phyloP scores from a whole-genome alignment of 2,888 invertebrate genomes.

The Teinopalpus imperialis region DNA sequence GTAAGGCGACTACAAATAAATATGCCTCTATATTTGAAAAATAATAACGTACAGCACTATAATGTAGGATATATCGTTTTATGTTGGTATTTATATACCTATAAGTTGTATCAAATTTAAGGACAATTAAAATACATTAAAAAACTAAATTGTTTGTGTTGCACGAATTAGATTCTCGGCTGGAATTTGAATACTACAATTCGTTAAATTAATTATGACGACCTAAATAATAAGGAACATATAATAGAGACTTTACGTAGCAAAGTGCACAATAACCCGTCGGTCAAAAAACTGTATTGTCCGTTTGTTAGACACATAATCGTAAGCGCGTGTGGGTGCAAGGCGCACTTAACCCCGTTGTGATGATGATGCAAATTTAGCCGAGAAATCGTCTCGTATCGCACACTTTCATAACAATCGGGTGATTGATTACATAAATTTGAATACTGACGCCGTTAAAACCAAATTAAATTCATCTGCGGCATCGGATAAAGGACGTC shows the following conservation, averaged over 20 bases:
- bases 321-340: slow-evolving; percentile 39
- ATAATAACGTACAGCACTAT: too few relatives aligned
- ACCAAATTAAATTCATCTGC: slow-evolving; percentile 75
- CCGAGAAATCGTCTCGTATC: slow-evolving; percentile 73
- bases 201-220: neutral
- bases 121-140: too few relatives aligned
- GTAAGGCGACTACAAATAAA: too few relatives aligned
- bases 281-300: slow-evolving; percentile 22
- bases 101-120: too few relatives aligned
- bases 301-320: slow-evolving; percentile 27
- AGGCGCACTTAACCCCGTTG: slow-evolving; percentile 55
- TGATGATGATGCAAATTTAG: slow-evolving; percentile 72
- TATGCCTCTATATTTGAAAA: too few relatives aligned
- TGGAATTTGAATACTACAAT: neutral
- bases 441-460: slow-evolving; percentile 75
- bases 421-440: slow-evolving; percentile 79
- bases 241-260: slow-evolving; percentile 17
- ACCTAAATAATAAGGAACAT: neutral
- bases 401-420: slow-evolving; percentile 79
- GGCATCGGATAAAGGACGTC: slow-evolving; percentile 72
- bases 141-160: slow-evolving; percentile 7
- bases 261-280: slow-evolving; percentile 10
- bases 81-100: too few relatives aligned
- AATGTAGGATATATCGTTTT: too few relatives aligned
- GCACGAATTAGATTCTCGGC: neutral